phyloP scores from a whole-genome alignment of 2,888 invertebrate species.

The Lepas anatifera region DNA sequence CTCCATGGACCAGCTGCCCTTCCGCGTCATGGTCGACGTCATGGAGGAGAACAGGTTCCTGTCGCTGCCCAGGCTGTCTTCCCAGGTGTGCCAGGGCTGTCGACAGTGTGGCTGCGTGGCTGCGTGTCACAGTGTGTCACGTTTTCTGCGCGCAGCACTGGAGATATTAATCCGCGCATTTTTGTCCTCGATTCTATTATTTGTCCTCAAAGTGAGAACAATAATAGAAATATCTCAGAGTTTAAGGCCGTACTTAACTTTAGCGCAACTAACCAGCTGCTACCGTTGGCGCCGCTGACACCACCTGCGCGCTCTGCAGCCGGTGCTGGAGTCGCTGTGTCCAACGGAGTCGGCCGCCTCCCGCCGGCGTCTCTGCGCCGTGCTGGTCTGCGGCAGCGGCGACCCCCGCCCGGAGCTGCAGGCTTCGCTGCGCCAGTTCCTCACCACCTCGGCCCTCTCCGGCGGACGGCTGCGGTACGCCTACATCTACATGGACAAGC shows the following conservation, averaged over 20 bases:
- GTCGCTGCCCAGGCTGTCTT: conserved; percentile 74
- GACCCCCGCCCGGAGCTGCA: conserved; percentile 48
- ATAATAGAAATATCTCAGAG: too few species aligned
- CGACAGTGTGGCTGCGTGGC: too few species aligned
- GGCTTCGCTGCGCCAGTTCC: conserved; percentile 54
- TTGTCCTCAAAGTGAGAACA: too few species aligned
- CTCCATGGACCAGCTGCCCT: conserved; percentile 79
- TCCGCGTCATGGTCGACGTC: conserved; percentile 72
- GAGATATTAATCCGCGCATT: too few species aligned
- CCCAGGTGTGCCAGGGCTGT: conserved; percentile 50
- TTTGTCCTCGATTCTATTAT: too few species aligned
- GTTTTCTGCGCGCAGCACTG: too few species aligned
- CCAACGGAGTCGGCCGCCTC: conserved; percentile 75
- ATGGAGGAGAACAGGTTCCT: conserved; percentile 80
- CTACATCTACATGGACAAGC: conserved; percentile 70
- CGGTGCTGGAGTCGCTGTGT: conserved; percentile 66
- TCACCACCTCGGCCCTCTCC: conserved; percentile 52
- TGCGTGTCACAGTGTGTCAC: too few species aligned
- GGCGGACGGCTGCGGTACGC: conserved; percentile 64
- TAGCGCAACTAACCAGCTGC: too few species aligned
- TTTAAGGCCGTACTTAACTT: too few species aligned
- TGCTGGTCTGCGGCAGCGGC: conserved; percentile 53
- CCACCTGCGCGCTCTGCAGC: too few species aligned
- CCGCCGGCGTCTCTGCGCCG: conserved; percentile 58
- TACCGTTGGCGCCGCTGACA: too few species aligned